Conservation (phyloP, 2,113 vertebrate genomes). For the Natator depressus region DNA sequence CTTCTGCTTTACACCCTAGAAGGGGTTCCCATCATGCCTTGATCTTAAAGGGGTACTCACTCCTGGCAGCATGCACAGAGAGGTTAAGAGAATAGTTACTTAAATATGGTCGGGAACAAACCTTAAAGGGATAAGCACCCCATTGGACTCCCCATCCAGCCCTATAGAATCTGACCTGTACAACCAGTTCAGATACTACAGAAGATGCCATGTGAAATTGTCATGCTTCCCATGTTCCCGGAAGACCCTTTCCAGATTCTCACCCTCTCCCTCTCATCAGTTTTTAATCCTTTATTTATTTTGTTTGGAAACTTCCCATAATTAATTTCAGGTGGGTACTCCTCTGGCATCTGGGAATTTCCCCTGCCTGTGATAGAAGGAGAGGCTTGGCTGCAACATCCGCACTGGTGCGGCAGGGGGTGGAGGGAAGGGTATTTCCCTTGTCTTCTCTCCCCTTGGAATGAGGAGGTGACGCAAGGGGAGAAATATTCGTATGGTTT, state of each 20-base stretch:
- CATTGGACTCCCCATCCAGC: too few relatives aligned
- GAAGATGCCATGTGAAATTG: background rate
- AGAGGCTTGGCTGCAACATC: background rate
- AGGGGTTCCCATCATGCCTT: background rate
- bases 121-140: background rate
- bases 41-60: accelerated
- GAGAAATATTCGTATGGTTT: accelerated
- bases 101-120: background rate
- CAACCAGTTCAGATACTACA: background rate
- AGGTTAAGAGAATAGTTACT: background rate
- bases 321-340: background rate
- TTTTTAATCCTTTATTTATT: background rate
- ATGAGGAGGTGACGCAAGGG: accelerated
- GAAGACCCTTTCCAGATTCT: background rate
- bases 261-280: background rate
- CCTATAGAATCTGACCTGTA: background rate
- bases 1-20: background rate
- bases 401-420: accelerated
- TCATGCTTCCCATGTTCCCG: accelerated
- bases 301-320: background rate
- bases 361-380: background rate
- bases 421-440: background rate
- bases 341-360: background rate
- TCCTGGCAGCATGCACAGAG: background rate
- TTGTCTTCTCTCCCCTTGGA: background rate